Evolutionary conservation across 2,888 invertebrate genomes (phyloP), one percentile per base, ranked within the genome.

Genomic region (Chymomyza procnemis): DNA sequence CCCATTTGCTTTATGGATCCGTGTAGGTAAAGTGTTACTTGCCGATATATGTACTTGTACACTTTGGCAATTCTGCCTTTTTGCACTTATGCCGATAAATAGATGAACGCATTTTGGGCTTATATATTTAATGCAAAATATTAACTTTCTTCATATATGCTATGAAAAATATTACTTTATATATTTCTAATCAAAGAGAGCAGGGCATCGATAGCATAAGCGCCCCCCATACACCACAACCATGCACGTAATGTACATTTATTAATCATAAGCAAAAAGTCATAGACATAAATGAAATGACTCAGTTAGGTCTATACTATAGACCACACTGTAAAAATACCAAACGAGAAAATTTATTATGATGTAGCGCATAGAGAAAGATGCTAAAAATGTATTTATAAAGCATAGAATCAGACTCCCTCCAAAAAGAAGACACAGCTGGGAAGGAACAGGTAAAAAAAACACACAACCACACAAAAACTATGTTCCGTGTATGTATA

Each of bases 231-330:
- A 16, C 8, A 50, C 18, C 1, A 41, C 34, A 2, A 12, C 34
- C 34, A 72, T 72, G 57, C 66, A 41, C 66, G 71, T 8, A 26
- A 26, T 70, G 56, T 56, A 61, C 58, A 64, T 67, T 80, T 79
- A 81, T 81, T 81, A 85, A 85, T 81, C 84, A 80, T 76, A 78
- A 69, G 78, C 67, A 75, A 75, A 72, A 65, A 61, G 67, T 72
- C 72, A 73, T 75, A 70, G 77, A 76, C 77, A 76, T 14, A 69
- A 68, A 69, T 64, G 21, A 74, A 80, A 67, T 81, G 81, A 81
- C 56, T 85, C 81, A 81, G 86, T 81, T 71, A 14, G 18, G 6
- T 41, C 1, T 41, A 19, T 54, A 12, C 9, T 21, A 54, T 19
- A 9, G 3, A n/a, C 3, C 3, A 19, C 56, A 56, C 56, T 65